Evolutionary conservation across 2,888 invertebrate genomes (phyloP).

Genomic region (Crematogaster levior): DNA sequence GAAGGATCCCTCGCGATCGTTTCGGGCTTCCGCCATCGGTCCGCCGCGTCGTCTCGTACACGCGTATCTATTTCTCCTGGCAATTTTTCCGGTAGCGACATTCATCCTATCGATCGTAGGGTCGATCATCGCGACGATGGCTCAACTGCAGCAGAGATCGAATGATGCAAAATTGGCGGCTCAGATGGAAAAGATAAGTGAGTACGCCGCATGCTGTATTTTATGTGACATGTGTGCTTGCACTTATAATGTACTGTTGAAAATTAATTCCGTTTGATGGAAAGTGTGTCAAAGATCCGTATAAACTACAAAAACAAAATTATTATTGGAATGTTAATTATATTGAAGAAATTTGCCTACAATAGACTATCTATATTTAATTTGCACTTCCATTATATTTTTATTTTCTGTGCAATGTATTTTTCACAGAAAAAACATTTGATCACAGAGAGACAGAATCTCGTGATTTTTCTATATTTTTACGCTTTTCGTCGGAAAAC

Average conservation of each 20-base stretch:
- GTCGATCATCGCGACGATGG: background rate
- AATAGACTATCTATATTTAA: background rate
- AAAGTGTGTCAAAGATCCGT: background rate
- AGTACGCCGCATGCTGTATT: constrained; percentile 23
- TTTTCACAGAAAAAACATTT: background rate
- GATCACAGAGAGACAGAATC: background rate
- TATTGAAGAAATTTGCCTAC: background rate
- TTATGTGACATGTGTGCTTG: background rate
- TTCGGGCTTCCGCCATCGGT: constrained; percentile 1
- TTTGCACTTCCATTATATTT: background rate
- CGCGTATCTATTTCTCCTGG: background rate
- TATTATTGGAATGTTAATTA: background rate
- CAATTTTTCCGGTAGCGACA: background rate
- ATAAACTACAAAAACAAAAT: background rate
- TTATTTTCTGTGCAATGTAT: background rate
- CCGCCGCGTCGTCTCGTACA: background rate
- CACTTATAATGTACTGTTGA: background rate
- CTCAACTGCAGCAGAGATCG: background rate
- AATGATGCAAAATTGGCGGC: background rate
- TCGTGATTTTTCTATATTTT: background rate
- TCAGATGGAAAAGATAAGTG: background rate
- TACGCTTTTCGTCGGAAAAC: background rate
- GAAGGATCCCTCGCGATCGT: constrained; percentile 45
- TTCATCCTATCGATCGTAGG: constrained; percentile 13
- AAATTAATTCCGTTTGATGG: background rate